phyloP scores from a whole-genome alignment of 2,888 invertebrate species.

The Cylloceria caligata region DNA sequence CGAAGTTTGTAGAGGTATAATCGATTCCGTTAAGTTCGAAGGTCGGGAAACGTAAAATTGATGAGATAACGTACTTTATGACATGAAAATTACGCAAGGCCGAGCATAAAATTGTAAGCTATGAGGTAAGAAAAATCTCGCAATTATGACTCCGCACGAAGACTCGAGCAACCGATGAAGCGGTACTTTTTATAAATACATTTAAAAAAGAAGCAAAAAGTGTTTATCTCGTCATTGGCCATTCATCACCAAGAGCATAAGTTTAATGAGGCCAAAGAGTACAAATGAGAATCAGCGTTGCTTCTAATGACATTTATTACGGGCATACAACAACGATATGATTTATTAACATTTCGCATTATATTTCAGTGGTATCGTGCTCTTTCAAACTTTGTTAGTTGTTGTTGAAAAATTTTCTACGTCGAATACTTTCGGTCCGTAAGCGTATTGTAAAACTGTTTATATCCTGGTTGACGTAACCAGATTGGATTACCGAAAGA shows the following conservation, averaged over 20 bases:
- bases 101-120: constrained; percentile 12
- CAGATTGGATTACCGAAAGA: background rate
- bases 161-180: background rate
- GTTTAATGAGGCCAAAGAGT: background rate
- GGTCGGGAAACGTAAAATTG: constrained; percentile 18
- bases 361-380: background rate
- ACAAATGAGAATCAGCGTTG: no score
- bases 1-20: constrained; percentile 35
- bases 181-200: background rate
- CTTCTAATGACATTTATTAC: no score
- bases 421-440: no score
- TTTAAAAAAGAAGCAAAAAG: background rate
- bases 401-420: no score
- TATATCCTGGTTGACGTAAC: background rate
- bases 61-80: constrained; percentile 28
- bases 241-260: background rate
- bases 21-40: constrained; percentile 5
- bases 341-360: background rate
- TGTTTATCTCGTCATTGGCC: background rate
- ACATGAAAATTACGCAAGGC: constrained; percentile 43
- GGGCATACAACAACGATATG: no score
- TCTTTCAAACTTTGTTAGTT: no score
- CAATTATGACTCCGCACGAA: background rate
- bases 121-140: background rate
- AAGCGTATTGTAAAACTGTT: background rate